Conservation (phyloP, 1,140 invertebrate genomes). For the Orchestia grillus region DNA sequence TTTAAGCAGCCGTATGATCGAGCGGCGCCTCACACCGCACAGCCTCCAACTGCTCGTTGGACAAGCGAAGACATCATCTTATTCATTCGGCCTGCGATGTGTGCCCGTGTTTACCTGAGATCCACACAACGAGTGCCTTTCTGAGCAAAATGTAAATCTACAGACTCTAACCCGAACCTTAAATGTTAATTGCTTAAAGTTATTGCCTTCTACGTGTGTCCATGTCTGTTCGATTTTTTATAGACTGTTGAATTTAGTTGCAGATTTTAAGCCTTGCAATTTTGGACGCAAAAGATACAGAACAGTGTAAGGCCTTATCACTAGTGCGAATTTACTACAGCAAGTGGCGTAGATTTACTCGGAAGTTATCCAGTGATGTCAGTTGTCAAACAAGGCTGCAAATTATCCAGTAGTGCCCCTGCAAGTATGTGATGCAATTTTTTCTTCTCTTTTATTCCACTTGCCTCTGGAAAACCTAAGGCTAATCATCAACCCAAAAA, state of each 20-base stretch:
- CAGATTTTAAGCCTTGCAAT: not conserved
- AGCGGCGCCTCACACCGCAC: not conserved
- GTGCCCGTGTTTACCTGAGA: not conserved
- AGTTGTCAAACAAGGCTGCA: no score
- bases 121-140: not conserved
- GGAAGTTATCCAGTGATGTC: not conserved
- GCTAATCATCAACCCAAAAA: no score
- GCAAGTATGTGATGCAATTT: no score
- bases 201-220: no score
- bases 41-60: not conserved
- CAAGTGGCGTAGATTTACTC: not conserved
- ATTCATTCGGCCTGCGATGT: not conserved
- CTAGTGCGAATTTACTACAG: not conserved
- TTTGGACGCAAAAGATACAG: not conserved
- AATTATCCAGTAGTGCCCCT: no score
- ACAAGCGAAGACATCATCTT: not conserved
- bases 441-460: no score
- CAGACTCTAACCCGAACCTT: no score
- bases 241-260: not conserved
- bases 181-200: no score
- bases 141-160: not conserved
- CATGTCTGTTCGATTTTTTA: not conserved
- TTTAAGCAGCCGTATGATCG: conserved; percentile 11
- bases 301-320: not conserved
- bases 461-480: no score